Base-by-base conservation (phyloP, 2,888 invertebrate species). In the Prenolepis imparis region DNA sequence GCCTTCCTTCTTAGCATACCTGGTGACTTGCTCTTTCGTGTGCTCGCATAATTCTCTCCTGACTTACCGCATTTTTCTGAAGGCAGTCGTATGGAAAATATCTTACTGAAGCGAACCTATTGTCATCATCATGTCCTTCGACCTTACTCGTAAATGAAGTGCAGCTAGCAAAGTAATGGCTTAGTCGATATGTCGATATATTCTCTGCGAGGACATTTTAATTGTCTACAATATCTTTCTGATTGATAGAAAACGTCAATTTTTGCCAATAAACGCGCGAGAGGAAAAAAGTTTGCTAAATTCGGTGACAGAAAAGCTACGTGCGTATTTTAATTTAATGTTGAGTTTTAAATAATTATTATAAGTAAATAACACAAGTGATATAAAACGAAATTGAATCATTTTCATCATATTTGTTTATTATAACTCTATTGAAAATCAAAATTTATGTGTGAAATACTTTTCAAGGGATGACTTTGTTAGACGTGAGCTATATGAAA, bases 61-160 rank as follows among this genome's bases (percentile, higher is more conserved):
- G 68, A 68, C 39, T 77, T 77, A 67, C 28, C 68, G 55, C 55
- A 68, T 77, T 77, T 77, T 74, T 77, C 21, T 68, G n/a, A 77
- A 68, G 24, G 36, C 28, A 68, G n/a, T 55, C 52, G 52, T 24
- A n/a, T 5, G 39, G 55, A 77, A 77, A n/a, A 55, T 67, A 39
- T 74, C 36, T 48, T 6, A 9, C 24, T 24, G n/a, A 68, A n/a
- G 39, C n/a, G 39, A 77, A 77, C 28, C 39, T n/a, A 67, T 77
- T 66, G 66, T 77, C 28, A 68, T 67, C 67, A 4, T 9, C n/a
- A 24, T 8, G 24, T 55, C 18, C 39, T 66, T 55, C 64, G 21
- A 64, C 8, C 24, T 67, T 55, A 18, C 21, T 75, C 36, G 24
- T 44, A 77, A 68, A 67, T 21, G 36, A 39, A 77, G n/a, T 77